Conservation (phyloP, 1,140 invertebrate genomes). For the Riptortus pedestris region DNA sequence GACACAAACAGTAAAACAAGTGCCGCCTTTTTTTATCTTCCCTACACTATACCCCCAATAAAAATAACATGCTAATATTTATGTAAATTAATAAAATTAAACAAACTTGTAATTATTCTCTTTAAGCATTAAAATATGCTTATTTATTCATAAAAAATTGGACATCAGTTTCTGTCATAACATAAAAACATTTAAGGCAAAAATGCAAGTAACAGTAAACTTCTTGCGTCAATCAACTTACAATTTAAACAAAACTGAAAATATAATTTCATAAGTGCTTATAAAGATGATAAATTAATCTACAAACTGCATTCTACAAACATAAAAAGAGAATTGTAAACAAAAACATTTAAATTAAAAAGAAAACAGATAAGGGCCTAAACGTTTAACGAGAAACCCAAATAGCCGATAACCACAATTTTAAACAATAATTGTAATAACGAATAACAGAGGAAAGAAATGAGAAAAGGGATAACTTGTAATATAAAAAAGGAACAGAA, state of each 20-base stretch:
- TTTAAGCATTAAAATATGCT: conserved; percentile 16
- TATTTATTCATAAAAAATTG: conserved; percentile 23
- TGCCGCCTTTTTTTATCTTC: not conserved
- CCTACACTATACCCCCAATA: conserved; percentile 23
- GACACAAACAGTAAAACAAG: conserved; percentile 9
- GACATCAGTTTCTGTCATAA: conserved; percentile 17
- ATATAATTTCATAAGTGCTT: conserved; percentile 26
- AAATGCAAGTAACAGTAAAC: conserved; percentile 29
- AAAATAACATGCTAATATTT: conserved; percentile 21
- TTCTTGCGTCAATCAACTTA: conserved; percentile 31
- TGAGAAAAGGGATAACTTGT: not conserved
- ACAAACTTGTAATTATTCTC: conserved; percentile 13
- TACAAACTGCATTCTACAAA: conserved; percentile 32
- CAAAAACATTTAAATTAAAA: conserved; percentile 29
- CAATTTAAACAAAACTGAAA: conserved; percentile 20
- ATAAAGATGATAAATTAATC: conserved; percentile 30
- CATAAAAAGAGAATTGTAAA: conserved; percentile 23
- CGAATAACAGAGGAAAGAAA: conserved; percentile 25
- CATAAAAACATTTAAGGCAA: conserved; percentile 25
- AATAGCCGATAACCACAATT: conserved; percentile 32
- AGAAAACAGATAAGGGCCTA: conserved; percentile 30
- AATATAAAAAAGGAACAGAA: not conserved
- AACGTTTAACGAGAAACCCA: conserved; percentile 32
- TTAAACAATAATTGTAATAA: conserved; percentile 32
- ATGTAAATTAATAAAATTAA: conserved; percentile 17